phyloP scores from a whole-genome alignment of 37 sponge, comb jelly and placozoan species.

The Petrosia ficiformis region DNA sequence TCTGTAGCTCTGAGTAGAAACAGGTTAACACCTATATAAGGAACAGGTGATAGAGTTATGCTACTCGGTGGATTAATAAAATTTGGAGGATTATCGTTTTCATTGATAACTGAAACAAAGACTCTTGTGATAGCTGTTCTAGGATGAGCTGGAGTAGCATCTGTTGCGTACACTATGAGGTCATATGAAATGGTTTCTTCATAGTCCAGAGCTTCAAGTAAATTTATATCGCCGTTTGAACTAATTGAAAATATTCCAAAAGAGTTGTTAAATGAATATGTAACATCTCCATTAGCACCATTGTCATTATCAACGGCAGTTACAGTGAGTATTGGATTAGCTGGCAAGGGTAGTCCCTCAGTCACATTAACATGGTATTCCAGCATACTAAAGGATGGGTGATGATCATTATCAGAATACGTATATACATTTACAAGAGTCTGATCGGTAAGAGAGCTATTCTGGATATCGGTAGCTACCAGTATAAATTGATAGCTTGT shows the following conservation, averaged over 20 bases:
- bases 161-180: constrained; percentile 45
- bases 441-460: neutral
- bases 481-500: constrained; percentile 23
- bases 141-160: constrained; percentile 12
- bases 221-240: constrained; percentile 30
- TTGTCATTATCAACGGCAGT: constrained; percentile 49
- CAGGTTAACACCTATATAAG: constrained; percentile 17
- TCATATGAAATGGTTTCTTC: constrained; percentile 19
- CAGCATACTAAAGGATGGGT: constrained; percentile 28
- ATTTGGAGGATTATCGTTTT: constrained; percentile 47
- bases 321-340: constrained; percentile 1
- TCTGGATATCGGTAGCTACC: constrained; percentile 5
- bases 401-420: constrained; percentile 32
- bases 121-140: constrained; percentile 31
- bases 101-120: constrained; percentile 18
- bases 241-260: constrained; percentile 32
- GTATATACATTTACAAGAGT: constrained; percentile 34
- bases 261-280: constrained; percentile 19
- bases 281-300: constrained; percentile 27
- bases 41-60: constrained; percentile 29
- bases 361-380: constrained; percentile 1
- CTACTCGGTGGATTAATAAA: constrained; percentile 13
- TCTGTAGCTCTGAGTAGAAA: constrained; percentile 49
- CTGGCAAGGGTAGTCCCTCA: constrained; percentile 4
- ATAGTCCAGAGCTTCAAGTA: constrained; percentile 37